Evolutionary conservation across 2,797 vertebrate genomes (phyloP).

Genomic region (Clarias laeviceps): DNA sequence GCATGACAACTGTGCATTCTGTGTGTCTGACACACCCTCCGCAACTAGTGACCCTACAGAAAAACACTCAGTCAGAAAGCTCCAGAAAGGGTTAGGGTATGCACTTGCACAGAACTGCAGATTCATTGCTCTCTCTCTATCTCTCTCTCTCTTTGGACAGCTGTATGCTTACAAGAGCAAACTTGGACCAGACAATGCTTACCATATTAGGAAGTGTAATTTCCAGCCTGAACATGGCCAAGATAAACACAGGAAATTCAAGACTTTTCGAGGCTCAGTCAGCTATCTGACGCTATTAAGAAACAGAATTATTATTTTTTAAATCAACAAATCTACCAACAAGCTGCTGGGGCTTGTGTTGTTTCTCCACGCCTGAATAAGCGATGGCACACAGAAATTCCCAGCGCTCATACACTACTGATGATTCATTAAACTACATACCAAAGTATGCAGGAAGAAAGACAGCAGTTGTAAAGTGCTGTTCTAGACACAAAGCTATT

Average conservation of each 20-base stretch:
- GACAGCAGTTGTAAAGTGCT: background rate
- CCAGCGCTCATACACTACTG: background rate
- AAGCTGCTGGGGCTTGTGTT: background rate
- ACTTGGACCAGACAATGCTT: background rate
- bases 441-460: background rate
- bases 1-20: background rate
- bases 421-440: background rate
- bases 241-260: slow-evolving; percentile 36
- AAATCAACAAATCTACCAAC: background rate
- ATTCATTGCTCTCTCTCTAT: background rate
- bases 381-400: background rate
- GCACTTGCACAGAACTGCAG: slow-evolving; percentile 16
- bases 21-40: background rate
- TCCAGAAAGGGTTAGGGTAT: background rate
- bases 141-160: slow-evolving; percentile 10
- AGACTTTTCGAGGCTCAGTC: slow-evolving; percentile 3
- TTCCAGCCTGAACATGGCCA: slow-evolving; percentile 22
- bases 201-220: slow-evolving; percentile 51
- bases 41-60: slow-evolving; percentile 22
- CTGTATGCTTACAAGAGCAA: background rate
- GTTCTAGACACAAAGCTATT: slow-evolving; percentile 4
- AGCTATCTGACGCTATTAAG: background rate
- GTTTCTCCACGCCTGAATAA: background rate
- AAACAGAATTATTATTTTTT: background rate
- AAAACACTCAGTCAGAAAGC: slow-evolving; percentile 19